These are phyloP conservation scores for Sycobia sp. DNA, from an alignment of 1,140 invertebrate species.

Conservation along the genomic window DNA sequence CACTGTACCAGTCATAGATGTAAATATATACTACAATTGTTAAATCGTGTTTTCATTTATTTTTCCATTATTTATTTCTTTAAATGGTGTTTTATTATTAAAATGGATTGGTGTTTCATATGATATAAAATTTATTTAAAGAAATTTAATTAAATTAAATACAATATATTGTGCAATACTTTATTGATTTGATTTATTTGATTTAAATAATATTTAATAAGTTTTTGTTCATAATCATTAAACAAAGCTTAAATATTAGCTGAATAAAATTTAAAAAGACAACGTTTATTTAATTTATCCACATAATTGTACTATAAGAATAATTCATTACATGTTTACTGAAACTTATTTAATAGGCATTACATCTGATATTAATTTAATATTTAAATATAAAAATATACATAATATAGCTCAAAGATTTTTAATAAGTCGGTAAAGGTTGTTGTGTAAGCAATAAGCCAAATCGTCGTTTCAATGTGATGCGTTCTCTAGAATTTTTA, in stretches of 20 bases:
- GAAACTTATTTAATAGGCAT: no score
- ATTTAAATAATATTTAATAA: neutral
- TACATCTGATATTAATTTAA: no score
- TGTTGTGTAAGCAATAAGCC: constrained; percentile 86
- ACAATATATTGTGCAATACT: no score
- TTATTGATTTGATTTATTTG: no score
- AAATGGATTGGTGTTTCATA: no score
- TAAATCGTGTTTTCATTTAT: constrained; percentile 30
- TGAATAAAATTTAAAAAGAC: neutral
- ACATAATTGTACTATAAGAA: neutral
- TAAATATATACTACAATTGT: constrained; percentile 30
- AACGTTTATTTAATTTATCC: neutral
- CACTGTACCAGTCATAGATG: constrained; percentile 14
- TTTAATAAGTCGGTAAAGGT: constrained; percentile 72
- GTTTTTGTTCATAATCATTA: constrained; percentile 28
- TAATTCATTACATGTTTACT: neutral
- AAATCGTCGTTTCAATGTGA: constrained; percentile 90
- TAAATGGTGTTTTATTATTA: no score
- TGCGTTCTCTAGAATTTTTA: constrained; percentile 88
- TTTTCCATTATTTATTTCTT: neutral
- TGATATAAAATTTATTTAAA: neutral
- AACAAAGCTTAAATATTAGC: neutral
- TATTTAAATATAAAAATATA: constrained; percentile 18
- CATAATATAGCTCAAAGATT: neutral
- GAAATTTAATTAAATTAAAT: no score